A percentile compares a stretch with the other conserved stretches of the same genome.
Conservation (phyloP, 1,140 invertebrate species). For the Drosophila eugracilis region DNA sequence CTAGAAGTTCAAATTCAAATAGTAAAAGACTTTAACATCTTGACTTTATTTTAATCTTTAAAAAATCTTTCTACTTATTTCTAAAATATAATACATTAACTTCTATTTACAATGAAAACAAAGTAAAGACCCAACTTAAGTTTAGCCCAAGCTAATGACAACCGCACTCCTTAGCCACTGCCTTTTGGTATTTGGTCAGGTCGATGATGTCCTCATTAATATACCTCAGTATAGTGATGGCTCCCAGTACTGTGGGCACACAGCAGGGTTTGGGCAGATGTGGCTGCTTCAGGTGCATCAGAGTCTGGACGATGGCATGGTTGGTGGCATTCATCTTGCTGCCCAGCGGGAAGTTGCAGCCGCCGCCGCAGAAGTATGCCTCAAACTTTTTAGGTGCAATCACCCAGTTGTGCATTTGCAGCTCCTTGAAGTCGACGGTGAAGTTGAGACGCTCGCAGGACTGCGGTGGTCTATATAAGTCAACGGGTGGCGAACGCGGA, state of each 20-base stretch:
- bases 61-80: too few relatives aligned
- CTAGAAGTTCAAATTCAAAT: too few relatives aligned
- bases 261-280: constrained; percentile 81
- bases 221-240: constrained; percentile 79
- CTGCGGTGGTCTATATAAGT: constrained; percentile 62
- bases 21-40: too few relatives aligned
- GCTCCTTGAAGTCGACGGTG: constrained; percentile 78
- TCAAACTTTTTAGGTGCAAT: constrained; percentile 84
- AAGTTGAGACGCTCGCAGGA: constrained; percentile 80
- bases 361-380: constrained; percentile 80
- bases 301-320: constrained; percentile 81
- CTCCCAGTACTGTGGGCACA: constrained; percentile 71
- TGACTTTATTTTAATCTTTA: neutral
- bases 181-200: constrained; percentile 77
- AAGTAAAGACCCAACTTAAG: neutral
- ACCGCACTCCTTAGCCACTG: constrained; percentile 78
- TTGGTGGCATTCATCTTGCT: constrained; percentile 84
- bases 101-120: neutral
- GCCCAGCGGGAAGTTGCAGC: constrained; percentile 80
- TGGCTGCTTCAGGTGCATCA: constrained; percentile 81
- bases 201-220: constrained; percentile 81
- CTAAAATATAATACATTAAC: too few relatives aligned
- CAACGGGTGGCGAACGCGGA: constrained; percentile 4
- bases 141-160: constrained; percentile 53
- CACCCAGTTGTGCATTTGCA: constrained; percentile 81